phyloP scores from a whole-genome alignment of 64 coral and sea anemone species.

The Stichodactyla helianthus region DNA sequence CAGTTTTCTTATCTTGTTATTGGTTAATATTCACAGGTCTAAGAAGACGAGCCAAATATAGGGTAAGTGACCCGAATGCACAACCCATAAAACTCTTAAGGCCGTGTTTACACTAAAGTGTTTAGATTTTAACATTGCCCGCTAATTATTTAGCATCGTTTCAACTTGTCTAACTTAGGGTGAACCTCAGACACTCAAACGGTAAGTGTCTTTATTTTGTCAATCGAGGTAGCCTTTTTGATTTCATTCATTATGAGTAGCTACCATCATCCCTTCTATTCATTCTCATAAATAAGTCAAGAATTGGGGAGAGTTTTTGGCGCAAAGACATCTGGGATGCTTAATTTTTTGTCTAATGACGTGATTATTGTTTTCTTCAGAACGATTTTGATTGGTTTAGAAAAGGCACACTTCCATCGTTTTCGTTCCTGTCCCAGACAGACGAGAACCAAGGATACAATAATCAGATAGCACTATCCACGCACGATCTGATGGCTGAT shows the following conservation, averaged over 20 bases:
- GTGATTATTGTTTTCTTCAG: conserved; percentile 25
- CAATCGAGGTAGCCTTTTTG: too few relatives aligned
- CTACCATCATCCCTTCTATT: too few relatives aligned
- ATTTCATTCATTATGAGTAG: too few relatives aligned
- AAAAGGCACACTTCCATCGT: conserved; percentile 66
- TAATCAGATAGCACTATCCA: conserved; percentile 44
- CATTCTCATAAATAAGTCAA: too few relatives aligned
- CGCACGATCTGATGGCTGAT: conserved; percentile 83
- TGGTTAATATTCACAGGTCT: conserved; percentile 54
- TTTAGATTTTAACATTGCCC: too few relatives aligned
- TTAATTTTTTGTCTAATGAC: neutral
- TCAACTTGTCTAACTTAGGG: too few relatives aligned
- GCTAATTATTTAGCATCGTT: too few relatives aligned
- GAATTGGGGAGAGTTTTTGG: neutral
- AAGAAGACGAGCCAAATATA: conserved; percentile 82
- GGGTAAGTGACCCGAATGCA: conserved; percentile 20
- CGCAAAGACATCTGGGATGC: neutral
- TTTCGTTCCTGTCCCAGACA: conserved; percentile 35
- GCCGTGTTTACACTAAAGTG: too few relatives aligned
- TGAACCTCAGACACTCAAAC: too few relatives aligned
- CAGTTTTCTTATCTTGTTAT: neutral
- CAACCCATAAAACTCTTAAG: too few relatives aligned
- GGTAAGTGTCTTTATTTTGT: too few relatives aligned
- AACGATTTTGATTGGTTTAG: conserved; percentile 98
- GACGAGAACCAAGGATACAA: conserved; percentile 51